Base-by-base conservation (phyloP, 2,888 invertebrate species). In the Heliconius charithonia region DNA sequence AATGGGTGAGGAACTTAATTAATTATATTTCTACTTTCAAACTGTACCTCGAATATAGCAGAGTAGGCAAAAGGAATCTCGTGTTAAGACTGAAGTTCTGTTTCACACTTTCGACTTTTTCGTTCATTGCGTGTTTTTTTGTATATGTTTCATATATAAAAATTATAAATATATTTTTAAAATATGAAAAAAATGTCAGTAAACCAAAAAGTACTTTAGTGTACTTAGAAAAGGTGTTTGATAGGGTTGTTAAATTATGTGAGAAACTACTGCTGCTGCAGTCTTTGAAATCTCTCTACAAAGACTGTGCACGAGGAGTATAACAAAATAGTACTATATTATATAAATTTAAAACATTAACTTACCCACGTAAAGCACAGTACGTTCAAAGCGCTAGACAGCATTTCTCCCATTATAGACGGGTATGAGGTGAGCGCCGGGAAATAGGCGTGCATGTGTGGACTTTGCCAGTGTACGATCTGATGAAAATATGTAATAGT, bases 391-490 rank as follows among this genome's bases (percentile, higher is more conserved):
- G 98, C 98, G 88, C 99, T 98, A 3, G 99, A 97, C 78, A 99
- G 91, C 99, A 99, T 99, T 84, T 99, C 99, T 0, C 98, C 99
- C 88, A 99, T 95, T 79, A 99, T 95, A 1, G 99, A 99, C 0
- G 99, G 98, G 86, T 97, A 98, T 25, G 98, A 98, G 86, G 98
- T 99, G 75, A 99, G 95, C 0, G 99, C 99, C 0, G 99, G 99
- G 92, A 99, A 99, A 90, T 99, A 99, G 0, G 99, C 99, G 89
- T 99, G 99, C 99, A 99, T 99, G 87, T 99, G 97, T 0, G 99
- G 99, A 88, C 98, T 98, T 91, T 99, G 99, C 98, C 98, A 98
- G 88, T 98, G 98, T 0, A 98, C 98, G 75, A 97, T 91, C 97
- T 97, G 87, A 1, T 69, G 73, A 83, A 80, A 80, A 78, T 6